A percentile compares a stretch with the other conserved stretches of the same genome.
phyloP scores from a whole-genome alignment of 1,140 invertebrate genomes.

The Lineus longissimus region DNA sequence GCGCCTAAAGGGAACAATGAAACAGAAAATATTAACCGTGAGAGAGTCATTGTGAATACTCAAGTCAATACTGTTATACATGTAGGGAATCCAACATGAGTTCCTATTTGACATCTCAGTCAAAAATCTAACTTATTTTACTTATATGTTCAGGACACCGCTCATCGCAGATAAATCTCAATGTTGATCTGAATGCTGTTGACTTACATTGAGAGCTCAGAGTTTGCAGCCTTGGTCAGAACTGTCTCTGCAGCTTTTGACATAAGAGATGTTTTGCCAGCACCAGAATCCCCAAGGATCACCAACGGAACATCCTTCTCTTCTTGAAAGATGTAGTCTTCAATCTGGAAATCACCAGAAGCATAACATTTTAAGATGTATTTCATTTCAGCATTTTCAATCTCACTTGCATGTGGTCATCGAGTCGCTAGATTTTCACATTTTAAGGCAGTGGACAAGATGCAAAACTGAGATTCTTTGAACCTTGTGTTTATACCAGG shows the following conservation, averaged over 20 bases:
- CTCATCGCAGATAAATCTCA: background rate
- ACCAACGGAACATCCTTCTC: constrained; percentile 13
- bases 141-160: too few relatives aligned
- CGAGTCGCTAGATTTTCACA: background rate
- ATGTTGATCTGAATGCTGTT: background rate
- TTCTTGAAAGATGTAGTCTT: constrained; percentile 1
- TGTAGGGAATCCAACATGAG: too few relatives aligned
- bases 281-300: constrained; percentile 16
- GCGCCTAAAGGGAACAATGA: background rate
- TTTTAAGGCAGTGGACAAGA: background rate
- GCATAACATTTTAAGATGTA: too few relatives aligned
- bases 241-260: constrained; percentile 11
- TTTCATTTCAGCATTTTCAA: background rate
- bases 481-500: background rate
- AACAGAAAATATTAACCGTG: background rate
- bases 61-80: too few relatives aligned
- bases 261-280: constrained; percentile 21
- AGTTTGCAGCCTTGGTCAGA: background rate
- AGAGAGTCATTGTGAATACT: too few relatives aligned
- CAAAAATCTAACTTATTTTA: too few relatives aligned
- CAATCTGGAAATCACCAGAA: constrained; percentile 17
- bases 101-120: too few relatives aligned
- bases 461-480: background rate
- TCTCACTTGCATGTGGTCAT: background rate
- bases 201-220: background rate